Base-by-base conservation (phyloP, 2,888 invertebrate species). In the Euzetes globulus region DNA sequence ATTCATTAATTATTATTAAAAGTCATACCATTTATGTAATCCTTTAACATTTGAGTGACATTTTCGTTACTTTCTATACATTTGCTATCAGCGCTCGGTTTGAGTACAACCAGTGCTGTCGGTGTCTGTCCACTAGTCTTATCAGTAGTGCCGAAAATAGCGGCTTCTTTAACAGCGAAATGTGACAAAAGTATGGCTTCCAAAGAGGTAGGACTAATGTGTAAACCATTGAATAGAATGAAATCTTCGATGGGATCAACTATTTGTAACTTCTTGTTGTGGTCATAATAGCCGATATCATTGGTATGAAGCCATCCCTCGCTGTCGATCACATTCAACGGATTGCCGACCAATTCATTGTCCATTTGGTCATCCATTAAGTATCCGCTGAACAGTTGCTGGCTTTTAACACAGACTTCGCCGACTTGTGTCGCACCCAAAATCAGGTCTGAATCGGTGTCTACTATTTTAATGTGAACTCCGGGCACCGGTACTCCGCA, bases 141-240 rank as follows among this genome's bases (percentile, higher is more conserved):
- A 22, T 58, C 22, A 58, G 17, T 6, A 58, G n/a, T 58, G 13
- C 58, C 58, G 13, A 58, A 58, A 58, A 58, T 58, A 3, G 58
- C 25, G 2, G 19, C 58, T 22, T 58, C 58, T 58, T 25, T 58
- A 11, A 58, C 58, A n/a, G 25, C 25, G 19, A n/a, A 22, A 58
- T 58, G 58, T 5, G 58, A 58, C 25, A 58, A 58, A n/a, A 58
- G 58, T 58, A 58, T 58, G 19, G 58, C n/a, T 58, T 58, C 58
- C 19, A 58, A 58, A 22, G 58, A 11, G 11, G 58, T 58, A 4
- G 58, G 58, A 58, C 22, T 25, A 5, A 58, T 58, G 19, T 58
- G 58, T 6, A 58, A 13, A 22, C 58, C 58, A n/a, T 22, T 7
- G 58, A 19, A 58, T 58, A 19, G 58, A 22, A 58, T 58, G 13